phyloP scores from a whole-genome alignment of 1,140 invertebrate genomes.

The Lepidurus apus region DNA sequence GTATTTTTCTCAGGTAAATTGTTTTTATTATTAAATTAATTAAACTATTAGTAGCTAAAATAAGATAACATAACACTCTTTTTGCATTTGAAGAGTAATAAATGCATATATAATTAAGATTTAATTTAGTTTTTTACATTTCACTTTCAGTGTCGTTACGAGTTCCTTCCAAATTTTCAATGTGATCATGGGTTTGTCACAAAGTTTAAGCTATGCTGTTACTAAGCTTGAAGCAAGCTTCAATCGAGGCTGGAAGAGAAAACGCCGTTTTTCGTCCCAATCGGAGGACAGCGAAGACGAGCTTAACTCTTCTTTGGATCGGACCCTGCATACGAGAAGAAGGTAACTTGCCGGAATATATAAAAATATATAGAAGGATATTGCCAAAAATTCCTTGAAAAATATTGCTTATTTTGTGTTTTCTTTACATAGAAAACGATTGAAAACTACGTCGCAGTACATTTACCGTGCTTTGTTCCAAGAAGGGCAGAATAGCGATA shows the following conservation, averaged over 20 bases:
- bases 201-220: constrained; percentile 5
- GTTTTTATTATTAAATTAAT: not conserved
- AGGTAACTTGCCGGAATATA: not conserved
- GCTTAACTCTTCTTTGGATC: constrained; percentile 23
- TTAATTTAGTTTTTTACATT: not conserved
- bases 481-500: constrained; percentile 69
- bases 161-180: not conserved
- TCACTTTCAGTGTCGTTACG: not conserved
- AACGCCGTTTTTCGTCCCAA: not conserved
- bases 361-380: too few species aligned
- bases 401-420: not conserved
- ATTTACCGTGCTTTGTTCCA: constrained; percentile 72
- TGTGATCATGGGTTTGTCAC: constrained; percentile 14
- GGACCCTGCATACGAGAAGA: constrained; percentile 20
- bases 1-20: not conserved
- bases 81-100: too few species aligned
- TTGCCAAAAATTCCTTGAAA: too few species aligned
- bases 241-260: constrained; percentile 23
- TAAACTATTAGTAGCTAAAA: too few species aligned
- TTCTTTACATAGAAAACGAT: constrained; percentile 25
- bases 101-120: not conserved
- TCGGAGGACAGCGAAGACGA: constrained; percentile 29
- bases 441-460: constrained; percentile 49
- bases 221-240: not conserved
- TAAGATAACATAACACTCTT: too few species aligned